Base-by-base conservation (phyloP, 2,888 invertebrate genomes). In the Morinoia aosen region DNA sequence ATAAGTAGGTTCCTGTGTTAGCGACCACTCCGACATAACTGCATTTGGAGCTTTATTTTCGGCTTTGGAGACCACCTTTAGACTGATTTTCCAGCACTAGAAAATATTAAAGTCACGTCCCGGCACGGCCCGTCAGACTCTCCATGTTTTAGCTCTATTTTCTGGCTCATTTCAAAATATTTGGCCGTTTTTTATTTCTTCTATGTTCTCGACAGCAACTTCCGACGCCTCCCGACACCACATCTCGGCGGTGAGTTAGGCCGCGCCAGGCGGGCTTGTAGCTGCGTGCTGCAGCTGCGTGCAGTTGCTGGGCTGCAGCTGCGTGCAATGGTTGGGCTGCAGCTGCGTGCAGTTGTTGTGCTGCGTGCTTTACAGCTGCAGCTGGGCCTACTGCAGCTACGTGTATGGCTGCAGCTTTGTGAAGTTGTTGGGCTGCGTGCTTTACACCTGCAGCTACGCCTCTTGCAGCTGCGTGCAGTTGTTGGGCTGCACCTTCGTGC, bases 81-180 rank as follows among this genome's bases (percentile, higher is more conserved):
- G 33, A 76, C 76, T 33, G 10, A 76, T 16, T 76, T 76, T 76
- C 25, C 33, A 25, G 25, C 76, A 76, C 76, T 76, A 76, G 33
- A 76, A 76, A 33, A 76, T 76, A 76, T 76, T 76, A 76, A 33
- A 76, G 76, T 76, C 76, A 76, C 76, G 76, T 76, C 76, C 25
- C 76, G 7, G 76, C 76, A 76, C 25, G 25, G 33, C 76, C 76
- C 76, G 76, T 76, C 76, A 76, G 76, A 19, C 76, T 76, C 33
- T 76, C 33, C 76, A 76, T 76, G 90, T 90, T 90, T 48, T 40
- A 90, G 90, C 48, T 90, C 90, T 40, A 40, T 90, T 90, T 90
- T 90, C 90, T 19, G 90, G 39, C 39, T 90, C 90, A 90, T 90
- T 90, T 90, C 90, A 90, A 40, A 90, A 90, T 48, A 90, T 90